Evolutionary conservation across 2,888 invertebrate species (phyloP).

Genomic region (Lysandra bellargus): DNA sequence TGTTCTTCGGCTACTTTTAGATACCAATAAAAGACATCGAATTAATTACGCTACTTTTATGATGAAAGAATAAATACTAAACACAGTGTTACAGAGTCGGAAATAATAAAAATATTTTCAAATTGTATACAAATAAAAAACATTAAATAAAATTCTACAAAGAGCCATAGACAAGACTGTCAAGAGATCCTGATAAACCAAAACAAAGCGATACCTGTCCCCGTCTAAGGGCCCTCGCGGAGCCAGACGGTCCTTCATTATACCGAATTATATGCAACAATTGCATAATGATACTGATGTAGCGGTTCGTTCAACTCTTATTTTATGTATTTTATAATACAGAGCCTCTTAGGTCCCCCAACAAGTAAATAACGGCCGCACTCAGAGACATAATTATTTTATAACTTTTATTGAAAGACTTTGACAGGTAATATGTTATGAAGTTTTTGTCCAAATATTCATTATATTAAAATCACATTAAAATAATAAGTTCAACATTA

Average conservation of each 20-base stretch:
- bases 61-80: not conserved
- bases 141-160: not conserved
- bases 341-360: not conserved
- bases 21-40: not conserved
- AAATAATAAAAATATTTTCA: not conserved
- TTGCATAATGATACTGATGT: not conserved
- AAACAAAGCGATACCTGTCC: not conserved
- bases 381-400: not conserved
- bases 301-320: slow-evolving; percentile 1
- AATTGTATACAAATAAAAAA: not conserved
- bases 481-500: no score
- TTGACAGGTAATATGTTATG: no score
- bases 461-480: no score
- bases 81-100: not conserved
- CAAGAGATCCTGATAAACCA: not conserved
- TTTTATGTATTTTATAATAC: not conserved
- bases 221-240: not conserved
- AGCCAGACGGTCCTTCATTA: slow-evolving; percentile 14
- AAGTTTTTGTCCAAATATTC: no score
- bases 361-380: not conserved
- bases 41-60: not conserved
- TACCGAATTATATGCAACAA: slow-evolving; percentile 20
- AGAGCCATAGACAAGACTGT: not conserved
- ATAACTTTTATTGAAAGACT: no score
- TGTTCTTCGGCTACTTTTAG: no score